Evolutionary conservation across 2,888 invertebrate genomes (phyloP).

Genomic region (Eupithecia inturbata): DNA sequence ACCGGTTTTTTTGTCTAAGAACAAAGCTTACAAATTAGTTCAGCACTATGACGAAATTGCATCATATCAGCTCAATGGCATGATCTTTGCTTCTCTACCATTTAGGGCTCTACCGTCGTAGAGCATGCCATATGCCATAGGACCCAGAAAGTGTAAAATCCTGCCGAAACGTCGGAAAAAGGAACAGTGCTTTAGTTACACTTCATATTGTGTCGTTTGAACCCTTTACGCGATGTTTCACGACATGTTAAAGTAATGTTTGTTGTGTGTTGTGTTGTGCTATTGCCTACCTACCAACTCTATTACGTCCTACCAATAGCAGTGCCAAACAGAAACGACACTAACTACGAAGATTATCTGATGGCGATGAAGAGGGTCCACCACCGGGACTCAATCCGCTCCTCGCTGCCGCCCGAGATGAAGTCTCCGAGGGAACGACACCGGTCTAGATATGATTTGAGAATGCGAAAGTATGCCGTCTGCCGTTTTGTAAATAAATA

Average conservation of each 20-base stretch:
- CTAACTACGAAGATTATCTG: slow-evolving; percentile 61
- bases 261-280: too few relatives aligned
- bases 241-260: too few relatives aligned
- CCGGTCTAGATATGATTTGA: slow-evolving; percentile 37
- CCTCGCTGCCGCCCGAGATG: slow-evolving; percentile 42
- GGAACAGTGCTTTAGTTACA: neutral
- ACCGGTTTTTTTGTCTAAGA: too few relatives aligned
- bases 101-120: too few relatives aligned
- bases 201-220: too few relatives aligned
- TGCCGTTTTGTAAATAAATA: too few relatives aligned
- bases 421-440: slow-evolving; percentile 57
- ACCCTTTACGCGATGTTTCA: too few relatives aligned
- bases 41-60: too few relatives aligned
- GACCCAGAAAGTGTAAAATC: neutral
- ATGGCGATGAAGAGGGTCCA: slow-evolving; percentile 62
- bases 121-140: too few relatives aligned
- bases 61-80: too few relatives aligned
- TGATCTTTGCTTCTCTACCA: too few relatives aligned
- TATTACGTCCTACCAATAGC: neutral
- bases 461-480: neutral
- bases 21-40: too few relatives aligned
- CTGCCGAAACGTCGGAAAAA: neutral
- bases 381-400: slow-evolving; percentile 39
- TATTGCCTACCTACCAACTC: neutral
- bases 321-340: slow-evolving; percentile 18